Percentiles rank a stretch among this genome's conserved stretches.
Conservation (phyloP, 2,113 vertebrate species). For the Nerophis ophidion region DNA sequence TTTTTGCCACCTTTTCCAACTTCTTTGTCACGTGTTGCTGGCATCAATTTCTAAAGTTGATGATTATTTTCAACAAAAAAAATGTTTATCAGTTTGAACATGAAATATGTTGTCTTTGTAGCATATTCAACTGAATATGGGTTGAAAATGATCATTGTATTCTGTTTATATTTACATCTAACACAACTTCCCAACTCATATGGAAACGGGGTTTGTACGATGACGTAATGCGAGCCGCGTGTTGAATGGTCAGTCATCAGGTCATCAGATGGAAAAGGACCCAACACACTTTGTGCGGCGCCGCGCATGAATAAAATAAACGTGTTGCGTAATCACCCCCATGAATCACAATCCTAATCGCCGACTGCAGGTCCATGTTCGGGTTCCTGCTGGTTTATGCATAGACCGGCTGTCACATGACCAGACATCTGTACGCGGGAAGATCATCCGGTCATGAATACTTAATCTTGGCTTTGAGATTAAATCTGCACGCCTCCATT, state of each 20-base stretch:
- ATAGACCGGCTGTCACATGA: constrained; percentile 19
- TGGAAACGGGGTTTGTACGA: too few species aligned
- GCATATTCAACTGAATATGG: too few species aligned
- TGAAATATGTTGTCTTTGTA: too few species aligned
- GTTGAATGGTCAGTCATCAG: background rate
- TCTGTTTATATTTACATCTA: too few species aligned
- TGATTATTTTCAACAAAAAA: too few species aligned
- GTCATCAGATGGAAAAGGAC: background rate
- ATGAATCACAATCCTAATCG: background rate
- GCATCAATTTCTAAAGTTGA: too few species aligned
- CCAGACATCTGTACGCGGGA: constrained; percentile 46
- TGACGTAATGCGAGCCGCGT: too few species aligned
- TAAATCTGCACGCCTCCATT: constrained; percentile 40
- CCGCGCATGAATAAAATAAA: background rate
- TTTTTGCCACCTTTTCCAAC: too few species aligned
- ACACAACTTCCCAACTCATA: too few species aligned
- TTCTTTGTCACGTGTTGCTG: too few species aligned
- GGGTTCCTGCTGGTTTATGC: constrained; percentile 17
- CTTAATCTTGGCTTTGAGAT: constrained; percentile 58
- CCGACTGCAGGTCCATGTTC: constrained; percentile 19
- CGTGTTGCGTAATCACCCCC: constrained; percentile 6
- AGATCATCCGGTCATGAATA: constrained; percentile 46
- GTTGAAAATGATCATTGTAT: too few species aligned
- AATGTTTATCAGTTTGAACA: too few species aligned
- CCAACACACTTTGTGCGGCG: background rate